These are phyloP conservation scores for Crocallis elinguaria DNA, from an alignment of 2,888 invertebrate species.

Conservation along the genomic window DNA sequence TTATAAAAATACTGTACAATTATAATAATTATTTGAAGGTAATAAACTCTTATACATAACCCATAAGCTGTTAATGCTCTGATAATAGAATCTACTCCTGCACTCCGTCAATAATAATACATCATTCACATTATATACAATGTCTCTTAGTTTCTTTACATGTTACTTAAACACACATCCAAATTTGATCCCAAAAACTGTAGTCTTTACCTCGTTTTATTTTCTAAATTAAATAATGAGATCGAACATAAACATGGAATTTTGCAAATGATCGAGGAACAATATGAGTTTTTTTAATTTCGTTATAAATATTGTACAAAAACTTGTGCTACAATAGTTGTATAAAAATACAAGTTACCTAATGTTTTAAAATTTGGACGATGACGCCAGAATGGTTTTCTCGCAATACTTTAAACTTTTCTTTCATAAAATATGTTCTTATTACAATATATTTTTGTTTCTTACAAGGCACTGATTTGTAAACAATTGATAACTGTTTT, in stretches of 20 bases:
- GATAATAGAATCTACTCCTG: slow-evolving; percentile 65
- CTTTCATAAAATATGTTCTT: slow-evolving; percentile 69
- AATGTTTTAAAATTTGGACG: slow-evolving; percentile 59
- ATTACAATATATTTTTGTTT: slow-evolving; percentile 69
- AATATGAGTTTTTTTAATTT: slow-evolving; percentile 37
- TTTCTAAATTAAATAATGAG: slow-evolving; percentile 85
- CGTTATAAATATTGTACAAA: slow-evolving; percentile 45
- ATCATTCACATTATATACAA: slow-evolving; percentile 83
- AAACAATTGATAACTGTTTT: slow-evolving; percentile 76
- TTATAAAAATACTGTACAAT: slow-evolving; percentile 85
- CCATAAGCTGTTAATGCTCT: slow-evolving; percentile 71
- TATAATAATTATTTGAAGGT: slow-evolving; percentile 79
- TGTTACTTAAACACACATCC: slow-evolving; percentile 82
- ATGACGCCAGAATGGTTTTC: slow-evolving; percentile 51
- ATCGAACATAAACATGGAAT: slow-evolving; percentile 82
- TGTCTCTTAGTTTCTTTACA: slow-evolving; percentile 75
- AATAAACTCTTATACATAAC: slow-evolving; percentile 75
- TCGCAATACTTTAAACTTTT: slow-evolving; percentile 52
- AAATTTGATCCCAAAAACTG: slow-evolving; percentile 84
- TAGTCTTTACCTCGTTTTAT: slow-evolving; percentile 83
- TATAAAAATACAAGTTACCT: slow-evolving; percentile 48
- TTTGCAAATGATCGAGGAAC: slow-evolving; percentile 65
- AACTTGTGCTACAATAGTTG: slow-evolving; percentile 40
- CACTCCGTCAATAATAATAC: slow-evolving; percentile 73
- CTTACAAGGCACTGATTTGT: slow-evolving; percentile 78